A percentile compares a stretch with the other conserved stretches of the same genome.
phyloP scores from a whole-genome alignment of 2,113 vertebrate species.

The Mugil cephalus region DNA sequence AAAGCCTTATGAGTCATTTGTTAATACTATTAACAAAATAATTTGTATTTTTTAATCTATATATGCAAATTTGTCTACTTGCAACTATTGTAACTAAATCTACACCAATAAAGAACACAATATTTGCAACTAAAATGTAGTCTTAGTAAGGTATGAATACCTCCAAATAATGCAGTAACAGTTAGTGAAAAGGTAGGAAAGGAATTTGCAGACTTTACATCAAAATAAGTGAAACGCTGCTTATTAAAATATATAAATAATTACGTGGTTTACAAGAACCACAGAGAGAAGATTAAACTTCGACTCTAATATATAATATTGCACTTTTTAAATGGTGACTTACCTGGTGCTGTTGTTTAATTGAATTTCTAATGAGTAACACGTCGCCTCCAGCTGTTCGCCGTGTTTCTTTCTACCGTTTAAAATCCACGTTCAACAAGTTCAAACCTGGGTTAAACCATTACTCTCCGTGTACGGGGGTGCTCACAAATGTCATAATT shows the following conservation, averaged over 20 bases:
- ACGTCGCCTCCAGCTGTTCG: not conserved
- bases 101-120: no score
- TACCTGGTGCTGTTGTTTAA: conserved; percentile 25
- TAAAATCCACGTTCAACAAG: conserved; percentile 22
- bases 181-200: no score
- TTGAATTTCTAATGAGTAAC: not conserved
- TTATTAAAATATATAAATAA: not conserved
- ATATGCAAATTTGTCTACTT: no score
- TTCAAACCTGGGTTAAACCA: conserved; percentile 69
- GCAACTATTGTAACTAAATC: no score
- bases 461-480: not conserved
- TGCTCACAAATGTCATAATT: rapidly evolving
- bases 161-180: not conserved
- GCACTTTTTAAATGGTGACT: not conserved
- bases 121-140: no score
- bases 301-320: not conserved
- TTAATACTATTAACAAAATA: no score
- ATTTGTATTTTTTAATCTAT: no score
- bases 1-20: no score
- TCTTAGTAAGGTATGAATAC: no score
- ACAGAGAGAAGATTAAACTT: not conserved
- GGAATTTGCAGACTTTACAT: not conserved
- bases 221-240: not conserved
- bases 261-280: not conserved
- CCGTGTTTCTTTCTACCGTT: not conserved